Conservation (phyloP, 2,888 invertebrate genomes). For the Phoronis australis region DNA sequence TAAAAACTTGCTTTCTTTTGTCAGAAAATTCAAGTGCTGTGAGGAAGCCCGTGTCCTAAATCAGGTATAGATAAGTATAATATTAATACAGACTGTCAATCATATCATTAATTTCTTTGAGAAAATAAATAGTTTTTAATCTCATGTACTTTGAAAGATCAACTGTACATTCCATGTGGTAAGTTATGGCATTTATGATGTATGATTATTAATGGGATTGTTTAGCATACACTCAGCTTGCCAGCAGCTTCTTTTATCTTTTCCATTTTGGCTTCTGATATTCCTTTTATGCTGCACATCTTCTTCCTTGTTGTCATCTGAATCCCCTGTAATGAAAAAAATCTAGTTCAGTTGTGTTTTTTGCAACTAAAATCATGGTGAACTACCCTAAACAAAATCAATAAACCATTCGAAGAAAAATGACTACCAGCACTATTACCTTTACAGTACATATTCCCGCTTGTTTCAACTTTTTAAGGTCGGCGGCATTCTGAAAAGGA, state of each 20-base stretch:
- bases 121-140: too few species aligned
- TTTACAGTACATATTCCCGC: slow-evolving; percentile 75
- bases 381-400: too few species aligned
- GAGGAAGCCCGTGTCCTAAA: slow-evolving; percentile 61
- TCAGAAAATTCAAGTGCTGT: slow-evolving; percentile 72
- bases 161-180: too few species aligned
- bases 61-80: slow-evolving; percentile 3
- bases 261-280: slow-evolving; percentile 72
- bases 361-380: too few species aligned
- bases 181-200: too few species aligned
- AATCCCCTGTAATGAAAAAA: slow-evolving; percentile 58
- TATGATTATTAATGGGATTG: too few species aligned
- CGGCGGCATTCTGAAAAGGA: slow-evolving; percentile 60
- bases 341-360: too few species aligned
- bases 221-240: slow-evolving; percentile 60
- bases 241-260: slow-evolving; percentile 73
- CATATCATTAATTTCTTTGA: too few species aligned
- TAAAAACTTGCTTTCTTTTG: slow-evolving; percentile 68
- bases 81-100: background rate
- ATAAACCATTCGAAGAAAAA: too few species aligned
- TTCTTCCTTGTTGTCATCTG: slow-evolving; percentile 75
- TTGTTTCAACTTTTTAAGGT: slow-evolving; percentile 71
- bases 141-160: too few species aligned
- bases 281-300: slow-evolving; percentile 68
- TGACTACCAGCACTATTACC: too few species aligned